Base-by-base conservation (phyloP, 92 coral and sea anemone genomes). In the Isaurus tuberculatus region DNA sequence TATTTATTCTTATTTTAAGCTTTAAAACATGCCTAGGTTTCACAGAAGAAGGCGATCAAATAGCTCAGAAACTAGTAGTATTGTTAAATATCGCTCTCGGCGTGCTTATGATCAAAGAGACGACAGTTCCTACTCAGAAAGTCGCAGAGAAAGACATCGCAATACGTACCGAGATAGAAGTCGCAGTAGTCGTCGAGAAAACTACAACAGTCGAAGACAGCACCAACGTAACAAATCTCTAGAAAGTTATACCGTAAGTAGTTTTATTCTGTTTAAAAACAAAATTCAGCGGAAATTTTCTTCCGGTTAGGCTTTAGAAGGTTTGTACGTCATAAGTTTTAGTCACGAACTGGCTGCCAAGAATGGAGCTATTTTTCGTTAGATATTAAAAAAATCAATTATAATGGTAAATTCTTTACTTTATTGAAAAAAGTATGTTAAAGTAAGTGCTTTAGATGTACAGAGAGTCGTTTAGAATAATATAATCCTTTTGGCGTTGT, bases 1-100 rank as follows among this genome's bases (percentile, higher is more conserved):
- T 26, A 19, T 42, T 53, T 89, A 75, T 80, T 31, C 34, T 65
- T 58, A 80, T 81, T 55, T 55, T 19, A 2, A 19, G 25, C 26
- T 55, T 40, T 40, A 40, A 74, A 89, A 81, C 87, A 93, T 93
- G 98, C 98, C 98, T 34, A 91, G 94, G 61, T 84, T 60, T 81
- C 88, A 83, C 22, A 83, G 93, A 15, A 84, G 91, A 82, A 79
- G 92, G 79, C 94, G 91, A 37, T 91, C 92, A 70, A 79, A 75
- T 65, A 86, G 92, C 73, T 87, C 93, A 14, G 89, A 85, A 72
- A 94, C 87, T 28, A 75, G 71, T 8, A 89, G 90, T 70, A 30
- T 61, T 28, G 67, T 89, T 20, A 89, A 77, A 33, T 87, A 88
- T 79, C 90, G 89, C 73, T 86, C 94, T 33, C 90, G 90, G 65